These are phyloP conservation scores for Podilymbus podiceps DNA, from an alignment of 2,113 vertebrate genomes.

Conservation along the genomic window DNA sequence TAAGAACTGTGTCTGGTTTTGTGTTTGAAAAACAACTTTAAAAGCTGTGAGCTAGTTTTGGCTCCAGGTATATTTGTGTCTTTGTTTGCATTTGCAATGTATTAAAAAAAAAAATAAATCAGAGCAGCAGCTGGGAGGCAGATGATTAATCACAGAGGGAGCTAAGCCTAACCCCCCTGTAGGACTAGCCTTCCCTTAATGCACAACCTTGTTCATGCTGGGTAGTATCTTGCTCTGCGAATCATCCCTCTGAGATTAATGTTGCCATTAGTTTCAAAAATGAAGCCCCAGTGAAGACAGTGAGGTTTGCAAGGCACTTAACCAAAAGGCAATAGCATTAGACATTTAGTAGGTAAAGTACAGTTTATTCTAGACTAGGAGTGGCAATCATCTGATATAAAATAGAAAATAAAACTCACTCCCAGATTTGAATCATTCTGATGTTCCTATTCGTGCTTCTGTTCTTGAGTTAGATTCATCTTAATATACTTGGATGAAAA, in stretches of 20 bases:
- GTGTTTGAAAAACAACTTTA: conserved; percentile 12
- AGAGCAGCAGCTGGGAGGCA: conserved; percentile 19
- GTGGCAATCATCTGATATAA: neutral
- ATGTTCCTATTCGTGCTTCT: neutral
- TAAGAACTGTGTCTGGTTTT: neutral
- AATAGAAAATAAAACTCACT: neutral
- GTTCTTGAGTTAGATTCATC: neutral
- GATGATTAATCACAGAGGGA: conserved; percentile 51
- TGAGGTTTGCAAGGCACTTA: neutral
- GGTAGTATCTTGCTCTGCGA: neutral
- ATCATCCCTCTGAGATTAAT: conserved; percentile 31
- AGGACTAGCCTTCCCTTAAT: conserved; percentile 23
- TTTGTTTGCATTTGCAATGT: conserved; percentile 28
- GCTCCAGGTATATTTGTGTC: neutral
- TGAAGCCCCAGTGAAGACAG: neutral
- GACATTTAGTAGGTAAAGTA: neutral
- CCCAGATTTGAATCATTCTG: neutral
- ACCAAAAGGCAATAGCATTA: conserved; percentile 6
- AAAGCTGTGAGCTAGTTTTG: neutral
- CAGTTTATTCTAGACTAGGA: neutral
- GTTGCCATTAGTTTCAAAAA: conserved; percentile 6
- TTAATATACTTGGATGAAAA: neutral
- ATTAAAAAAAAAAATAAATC: conserved; percentile 1
- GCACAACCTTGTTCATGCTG: conserved; percentile 4
- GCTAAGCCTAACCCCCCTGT: neutral